Evolutionary conservation across 1,140 invertebrate species (phyloP).

Genomic region (Brachionus rubens): DNA sequence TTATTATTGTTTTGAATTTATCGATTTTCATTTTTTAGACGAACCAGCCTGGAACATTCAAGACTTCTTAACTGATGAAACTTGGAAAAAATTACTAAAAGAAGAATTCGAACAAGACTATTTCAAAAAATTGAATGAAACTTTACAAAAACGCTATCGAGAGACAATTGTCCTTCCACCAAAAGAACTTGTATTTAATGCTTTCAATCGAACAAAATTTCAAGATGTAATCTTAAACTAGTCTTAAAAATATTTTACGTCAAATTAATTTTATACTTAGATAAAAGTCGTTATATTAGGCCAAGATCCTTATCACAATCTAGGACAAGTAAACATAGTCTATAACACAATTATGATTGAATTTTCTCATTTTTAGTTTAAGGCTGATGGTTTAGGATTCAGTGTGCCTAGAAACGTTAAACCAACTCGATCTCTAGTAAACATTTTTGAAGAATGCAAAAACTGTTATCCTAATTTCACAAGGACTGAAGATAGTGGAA

Average conservation of each 20-base stretch:
- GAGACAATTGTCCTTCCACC: not conserved
- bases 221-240: not conserved
- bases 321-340: not conserved
- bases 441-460: not conserved
- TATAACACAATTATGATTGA: no score
- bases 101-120: not conserved
- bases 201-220: not conserved
- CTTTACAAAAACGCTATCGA: not conserved
- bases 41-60: not conserved
- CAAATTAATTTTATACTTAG: not conserved
- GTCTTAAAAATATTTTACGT: no score
- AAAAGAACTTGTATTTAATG: not conserved
- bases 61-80: not conserved
- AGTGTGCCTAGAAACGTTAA: not conserved
- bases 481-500: not conserved
- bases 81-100: not conserved
- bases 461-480: not conserved
- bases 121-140: not conserved
- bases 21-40: not conserved
- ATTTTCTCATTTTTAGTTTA: not conserved
- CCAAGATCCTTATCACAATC: slow-evolving; percentile 35
- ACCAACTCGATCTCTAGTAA: not conserved
- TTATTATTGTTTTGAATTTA: no score
- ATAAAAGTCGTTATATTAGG: slow-evolving; percentile 27
- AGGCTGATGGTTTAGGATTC: not conserved